A percentile compares a stretch with the other conserved stretches of the same genome.
phyloP scores from a whole-genome alignment of 2,888 invertebrate genomes.

The Melipona bicolor region DNA sequence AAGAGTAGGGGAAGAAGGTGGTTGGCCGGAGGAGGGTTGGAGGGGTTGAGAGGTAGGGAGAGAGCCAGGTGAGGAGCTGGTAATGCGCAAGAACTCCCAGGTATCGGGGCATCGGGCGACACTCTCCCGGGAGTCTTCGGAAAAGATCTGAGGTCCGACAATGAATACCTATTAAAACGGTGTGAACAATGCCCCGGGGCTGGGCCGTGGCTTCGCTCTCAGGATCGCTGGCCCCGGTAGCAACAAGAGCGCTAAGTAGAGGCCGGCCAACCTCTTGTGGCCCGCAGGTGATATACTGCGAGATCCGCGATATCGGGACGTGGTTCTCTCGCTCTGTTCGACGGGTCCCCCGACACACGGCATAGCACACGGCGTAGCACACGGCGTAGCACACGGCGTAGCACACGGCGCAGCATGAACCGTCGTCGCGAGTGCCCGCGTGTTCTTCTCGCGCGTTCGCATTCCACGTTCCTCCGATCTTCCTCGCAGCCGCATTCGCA shows the following conservation, averaged over 20 bases:
- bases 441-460: slow-evolving; percentile 36
- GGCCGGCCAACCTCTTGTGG: slow-evolving; percentile 67
- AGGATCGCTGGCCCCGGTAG: slow-evolving; percentile 63
- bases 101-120: slow-evolving; percentile 74
- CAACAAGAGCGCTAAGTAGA: slow-evolving; percentile 69
- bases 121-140: slow-evolving; percentile 69
- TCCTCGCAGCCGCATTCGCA: slow-evolving; percentile 14
- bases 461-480: slow-evolving; percentile 5
- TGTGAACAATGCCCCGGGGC: slow-evolving; percentile 79
- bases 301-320: slow-evolving; percentile 80
- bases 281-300: slow-evolving; percentile 81
- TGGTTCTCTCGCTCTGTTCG: slow-evolving; percentile 39
- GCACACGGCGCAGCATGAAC: background rate
- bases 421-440: slow-evolving; percentile 1
- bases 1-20: background rate
- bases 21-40: background rate
- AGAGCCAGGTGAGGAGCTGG: slow-evolving; percentile 22
- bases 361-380: background rate
- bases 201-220: slow-evolving; percentile 59
- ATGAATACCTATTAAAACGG: slow-evolving; percentile 82
- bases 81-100: slow-evolving; percentile 63
- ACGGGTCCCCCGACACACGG: background rate
- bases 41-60: background rate
- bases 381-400: background rate
- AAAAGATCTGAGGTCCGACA: slow-evolving; percentile 76